Conservation (phyloP, 2,113 vertebrate genomes). For the Bos javanicus region DNA sequence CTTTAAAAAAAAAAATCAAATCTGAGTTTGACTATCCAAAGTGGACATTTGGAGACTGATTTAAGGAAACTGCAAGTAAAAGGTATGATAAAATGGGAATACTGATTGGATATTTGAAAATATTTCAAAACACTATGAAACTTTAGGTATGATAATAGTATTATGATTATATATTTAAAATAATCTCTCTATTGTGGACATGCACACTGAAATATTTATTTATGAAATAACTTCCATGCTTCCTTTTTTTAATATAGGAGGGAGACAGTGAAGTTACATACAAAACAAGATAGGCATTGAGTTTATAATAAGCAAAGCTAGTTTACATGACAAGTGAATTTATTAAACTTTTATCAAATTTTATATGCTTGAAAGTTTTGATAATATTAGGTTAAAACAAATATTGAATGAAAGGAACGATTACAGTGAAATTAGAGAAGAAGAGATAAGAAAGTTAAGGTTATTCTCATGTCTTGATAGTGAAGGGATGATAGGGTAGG, state of each 20-base stretch:
- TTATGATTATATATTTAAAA: neutral
- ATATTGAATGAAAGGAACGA: neutral
- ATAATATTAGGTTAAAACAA: neutral
- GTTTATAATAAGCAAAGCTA: neutral
- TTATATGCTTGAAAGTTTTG: neutral
- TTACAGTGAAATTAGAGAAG: neutral
- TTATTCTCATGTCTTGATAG: neutral
- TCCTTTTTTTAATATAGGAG: neutral
- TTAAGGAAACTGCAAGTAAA: neutral
- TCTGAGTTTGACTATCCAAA: neutral
- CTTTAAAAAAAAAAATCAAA: neutral
- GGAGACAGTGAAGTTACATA: neutral
- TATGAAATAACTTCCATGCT: neutral
- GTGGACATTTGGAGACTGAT: neutral
- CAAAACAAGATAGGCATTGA: neutral
- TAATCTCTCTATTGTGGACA: neutral
- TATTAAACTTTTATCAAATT: neutral
- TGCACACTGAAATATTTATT: neutral
- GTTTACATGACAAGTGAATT: neutral
- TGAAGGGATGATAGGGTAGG: neutral
- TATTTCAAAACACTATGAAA: neutral
- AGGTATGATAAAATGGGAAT: neutral
- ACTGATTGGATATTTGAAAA: neutral
- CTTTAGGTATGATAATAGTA: neutral
- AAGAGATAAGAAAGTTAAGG: neutral